These are phyloP conservation scores for Dendrophyllia cribrosa DNA, from an alignment of 64 coral and sea anemone genomes.

Conservation along the genomic window DNA sequence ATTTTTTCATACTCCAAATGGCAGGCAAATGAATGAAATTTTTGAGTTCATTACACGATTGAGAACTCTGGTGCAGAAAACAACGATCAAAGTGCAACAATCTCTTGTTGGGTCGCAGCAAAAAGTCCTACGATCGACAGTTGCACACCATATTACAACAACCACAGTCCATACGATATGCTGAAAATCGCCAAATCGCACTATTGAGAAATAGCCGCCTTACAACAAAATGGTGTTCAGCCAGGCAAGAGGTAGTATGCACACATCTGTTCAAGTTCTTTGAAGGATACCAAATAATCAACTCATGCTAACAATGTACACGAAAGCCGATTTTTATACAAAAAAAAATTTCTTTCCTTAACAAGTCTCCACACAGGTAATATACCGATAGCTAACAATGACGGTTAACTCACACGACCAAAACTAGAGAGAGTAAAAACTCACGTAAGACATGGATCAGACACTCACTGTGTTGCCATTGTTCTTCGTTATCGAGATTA, in stretches of 20 bases:
- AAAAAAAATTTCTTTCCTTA: too few species aligned
- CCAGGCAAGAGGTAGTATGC: not conserved
- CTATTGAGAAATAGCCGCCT: not conserved
- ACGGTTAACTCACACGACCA: too few species aligned
- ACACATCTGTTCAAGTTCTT: not conserved
- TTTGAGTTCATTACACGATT: not conserved
- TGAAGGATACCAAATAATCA: not conserved
- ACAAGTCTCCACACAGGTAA: too few species aligned
- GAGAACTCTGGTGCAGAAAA: not conserved
- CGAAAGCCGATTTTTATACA: too few species aligned
- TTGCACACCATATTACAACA: not conserved
- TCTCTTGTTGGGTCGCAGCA: not conserved
- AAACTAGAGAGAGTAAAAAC: too few species aligned
- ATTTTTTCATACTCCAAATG: not conserved
- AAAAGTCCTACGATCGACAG: constrained; percentile 1
- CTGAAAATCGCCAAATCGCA: not conserved
- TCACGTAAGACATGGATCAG: too few species aligned
- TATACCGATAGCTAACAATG: too few species aligned
- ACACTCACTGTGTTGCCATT: too few species aligned
- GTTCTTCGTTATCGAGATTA: not conserved
- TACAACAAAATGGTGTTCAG: not conserved
- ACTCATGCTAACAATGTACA: too few species aligned
- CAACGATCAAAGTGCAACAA: not conserved
- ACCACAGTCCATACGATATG: not conserved
- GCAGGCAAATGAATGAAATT: not conserved